phyloP scores from a whole-genome alignment of 2,797 vertebrate genomes.

The Leptatherina wallacei region DNA sequence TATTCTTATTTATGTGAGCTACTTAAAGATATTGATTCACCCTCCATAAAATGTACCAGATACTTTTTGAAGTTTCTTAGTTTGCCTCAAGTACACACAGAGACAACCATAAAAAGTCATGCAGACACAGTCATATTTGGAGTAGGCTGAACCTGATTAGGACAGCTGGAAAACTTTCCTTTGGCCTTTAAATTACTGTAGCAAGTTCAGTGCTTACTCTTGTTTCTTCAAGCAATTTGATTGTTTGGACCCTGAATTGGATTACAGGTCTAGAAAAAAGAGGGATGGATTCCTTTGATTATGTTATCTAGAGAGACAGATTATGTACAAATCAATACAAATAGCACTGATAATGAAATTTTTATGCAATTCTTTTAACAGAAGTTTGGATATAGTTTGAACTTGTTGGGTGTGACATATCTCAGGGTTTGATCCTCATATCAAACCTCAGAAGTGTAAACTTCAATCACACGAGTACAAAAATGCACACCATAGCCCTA shows the following conservation, averaged over 20 bases:
- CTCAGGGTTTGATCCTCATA: neutral
- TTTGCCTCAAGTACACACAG: slow-evolving; percentile 15
- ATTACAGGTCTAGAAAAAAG: neutral
- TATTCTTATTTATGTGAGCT: slow-evolving; percentile 50
- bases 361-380: neutral
- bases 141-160: slow-evolving; percentile 21
- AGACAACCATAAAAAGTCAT: slow-evolving; percentile 7
- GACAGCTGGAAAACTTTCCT: neutral
- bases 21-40: slow-evolving; percentile 67
- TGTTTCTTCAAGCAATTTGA: slow-evolving; percentile 8
- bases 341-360: neutral
- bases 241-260: slow-evolving; percentile 6
- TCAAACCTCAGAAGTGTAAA: neutral
- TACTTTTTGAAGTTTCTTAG: slow-evolving; percentile 51
- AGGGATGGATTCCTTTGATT: neutral
- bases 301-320: neutral
- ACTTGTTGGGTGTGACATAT: neutral
- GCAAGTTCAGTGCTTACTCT: slow-evolving; percentile 2
- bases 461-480: neutral
- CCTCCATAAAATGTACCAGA: slow-evolving; percentile 43
- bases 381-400: neutral
- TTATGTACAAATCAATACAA: neutral
- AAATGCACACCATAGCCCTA: neutral
- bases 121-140: slow-evolving; percentile 8
- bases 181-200: slow-evolving; percentile 3